Evolutionary conservation across 2,888 invertebrate genomes (phyloP).

Genomic region (Cataglyphis albicans): DNA sequence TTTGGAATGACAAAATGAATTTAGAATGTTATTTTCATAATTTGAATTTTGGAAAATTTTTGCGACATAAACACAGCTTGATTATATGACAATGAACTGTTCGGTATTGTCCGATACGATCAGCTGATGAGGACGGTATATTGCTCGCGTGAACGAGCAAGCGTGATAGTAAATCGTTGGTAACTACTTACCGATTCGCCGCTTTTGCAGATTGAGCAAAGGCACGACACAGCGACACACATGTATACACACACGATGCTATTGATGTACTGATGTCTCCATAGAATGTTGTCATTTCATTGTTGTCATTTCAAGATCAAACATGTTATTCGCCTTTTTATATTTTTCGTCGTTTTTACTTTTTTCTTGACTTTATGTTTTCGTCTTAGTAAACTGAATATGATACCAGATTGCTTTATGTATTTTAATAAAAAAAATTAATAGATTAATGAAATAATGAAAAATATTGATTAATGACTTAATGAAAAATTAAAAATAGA

Average conservation of each 20-base stretch:
- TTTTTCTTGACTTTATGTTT: constrained; percentile 45
- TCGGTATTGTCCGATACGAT: constrained; percentile 61
- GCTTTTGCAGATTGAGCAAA: constrained; percentile 76
- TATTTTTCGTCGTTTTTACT: not conserved
- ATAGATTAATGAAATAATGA: constrained; percentile 18
- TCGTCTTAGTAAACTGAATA: constrained; percentile 32
- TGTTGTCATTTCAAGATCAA: constrained; percentile 48
- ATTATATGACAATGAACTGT: constrained; percentile 60
- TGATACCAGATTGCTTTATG: constrained; percentile 47
- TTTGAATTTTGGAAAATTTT: constrained; percentile 5
- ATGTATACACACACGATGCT: not conserved
- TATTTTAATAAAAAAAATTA: constrained; percentile 41
- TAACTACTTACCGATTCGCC: constrained; percentile 77
- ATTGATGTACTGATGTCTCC: constrained; percentile 72
- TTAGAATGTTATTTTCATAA: not conserved
- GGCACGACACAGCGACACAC: constrained; percentile 27
- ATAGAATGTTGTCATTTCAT: constrained; percentile 71
- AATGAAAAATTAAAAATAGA: no score
- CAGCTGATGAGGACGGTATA: constrained; percentile 65
- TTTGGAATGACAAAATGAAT: not conserved
- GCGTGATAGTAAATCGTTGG: constrained; percentile 72
- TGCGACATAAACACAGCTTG: constrained; percentile 44
- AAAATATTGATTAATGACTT: no score
- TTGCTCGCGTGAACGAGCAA: constrained; percentile 65
- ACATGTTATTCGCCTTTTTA: constrained; percentile 38